phyloP scores from a whole-genome alignment of 2,888 invertebrate species.

The Calameuta filiformis region DNA sequence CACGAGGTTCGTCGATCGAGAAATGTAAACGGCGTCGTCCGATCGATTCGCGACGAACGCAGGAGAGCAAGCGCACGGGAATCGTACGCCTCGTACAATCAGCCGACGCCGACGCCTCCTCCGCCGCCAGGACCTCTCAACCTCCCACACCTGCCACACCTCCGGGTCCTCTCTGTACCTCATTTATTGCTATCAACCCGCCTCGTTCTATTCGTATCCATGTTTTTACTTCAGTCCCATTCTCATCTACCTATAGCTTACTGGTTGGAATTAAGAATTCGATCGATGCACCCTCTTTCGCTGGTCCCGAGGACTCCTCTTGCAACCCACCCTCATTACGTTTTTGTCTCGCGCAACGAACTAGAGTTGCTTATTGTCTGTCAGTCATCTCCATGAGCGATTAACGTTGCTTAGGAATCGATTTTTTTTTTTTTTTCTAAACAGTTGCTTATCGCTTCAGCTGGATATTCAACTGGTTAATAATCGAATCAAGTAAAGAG shows the following conservation, averaged over 20 bases:
- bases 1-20: not conserved
- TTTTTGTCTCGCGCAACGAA: not conserved
- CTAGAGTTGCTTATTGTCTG: not conserved
- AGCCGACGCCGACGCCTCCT: not conserved
- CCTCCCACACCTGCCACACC: not conserved
- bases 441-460: not conserved
- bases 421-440: not conserved
- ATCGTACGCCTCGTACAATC: not conserved
- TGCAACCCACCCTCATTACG: not conserved
- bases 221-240: not conserved
- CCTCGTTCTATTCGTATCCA: not conserved
- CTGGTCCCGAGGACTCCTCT: not conserved
- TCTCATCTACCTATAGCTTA: not conserved
- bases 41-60: not conserved
- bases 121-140: not conserved
- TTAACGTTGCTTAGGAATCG: not conserved
- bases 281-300: not conserved
- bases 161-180: not conserved
- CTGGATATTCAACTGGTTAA: not conserved
- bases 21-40: not conserved
- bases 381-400: not conserved
- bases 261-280: not conserved
- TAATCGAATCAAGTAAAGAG: not conserved
- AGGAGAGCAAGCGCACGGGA: not conserved
- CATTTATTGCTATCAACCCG: not conserved